Conservation (phyloP, 2,113 vertebrate genomes). For the Poecilia latipinna region DNA sequence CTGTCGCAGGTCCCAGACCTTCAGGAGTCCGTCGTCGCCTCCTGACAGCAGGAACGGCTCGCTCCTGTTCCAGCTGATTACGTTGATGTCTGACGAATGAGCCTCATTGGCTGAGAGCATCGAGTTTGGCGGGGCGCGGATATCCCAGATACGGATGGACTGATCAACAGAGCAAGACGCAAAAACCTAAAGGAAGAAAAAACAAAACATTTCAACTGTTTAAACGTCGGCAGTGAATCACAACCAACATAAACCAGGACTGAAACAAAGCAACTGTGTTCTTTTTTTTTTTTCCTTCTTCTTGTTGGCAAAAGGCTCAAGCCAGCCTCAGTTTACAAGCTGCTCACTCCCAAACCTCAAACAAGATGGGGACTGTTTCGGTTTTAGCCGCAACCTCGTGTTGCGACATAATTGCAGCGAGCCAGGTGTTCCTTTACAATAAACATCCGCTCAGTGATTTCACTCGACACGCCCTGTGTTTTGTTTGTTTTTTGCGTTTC, state of each 20-base stretch:
- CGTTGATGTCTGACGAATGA: conserved; percentile 87
- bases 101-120: conserved; percentile 86
- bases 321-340: not conserved
- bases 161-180: conserved; percentile 90
- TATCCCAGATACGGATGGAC: conserved; percentile 90
- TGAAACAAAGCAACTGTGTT: not conserved
- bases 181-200: conserved; percentile 84
- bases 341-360: conserved; percentile 2
- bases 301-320: not conserved
- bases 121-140: conserved; percentile 85
- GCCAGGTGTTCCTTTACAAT: conserved; percentile 1
- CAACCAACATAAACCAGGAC: not conserved
- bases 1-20: conserved; percentile 90
- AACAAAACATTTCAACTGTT: not conserved
- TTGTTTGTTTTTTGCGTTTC: not conserved
- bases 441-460: not conserved
- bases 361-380: conserved; percentile 27
- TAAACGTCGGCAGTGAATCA: not conserved
- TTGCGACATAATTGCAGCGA: not conserved
- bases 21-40: conserved; percentile 88
- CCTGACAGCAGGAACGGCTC: conserved; percentile 92
- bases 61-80: conserved; percentile 88
- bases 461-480: not conserved
- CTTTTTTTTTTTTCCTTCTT: no score
- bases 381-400: not conserved